Base-by-base conservation (phyloP, 2,797 vertebrate species). In the Mionectes olivaceus region DNA sequence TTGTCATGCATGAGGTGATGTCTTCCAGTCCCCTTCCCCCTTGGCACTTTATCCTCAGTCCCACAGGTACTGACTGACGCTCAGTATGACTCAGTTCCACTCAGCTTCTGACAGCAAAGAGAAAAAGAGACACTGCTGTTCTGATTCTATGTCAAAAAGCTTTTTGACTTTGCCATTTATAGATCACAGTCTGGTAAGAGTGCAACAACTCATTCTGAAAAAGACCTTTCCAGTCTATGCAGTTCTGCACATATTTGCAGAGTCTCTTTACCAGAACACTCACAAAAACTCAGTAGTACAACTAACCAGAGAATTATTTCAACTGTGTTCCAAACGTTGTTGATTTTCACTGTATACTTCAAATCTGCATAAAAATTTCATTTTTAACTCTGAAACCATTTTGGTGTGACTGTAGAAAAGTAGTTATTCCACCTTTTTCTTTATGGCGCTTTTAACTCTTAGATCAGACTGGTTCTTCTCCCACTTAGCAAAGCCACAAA, bases 401-500 rank as follows among this genome's bases (percentile, higher is more conserved):
- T 88, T 91, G 8, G 12, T 46, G 27, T 53, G 25, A 59, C 55
- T 64, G 22, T 19, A 82, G 41, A 77, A 83, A 69, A 13, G 41
- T 52, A 13, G 23, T 12, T 81, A 47, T 77, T 88, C 5, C 11
- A 63, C 19, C 7, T 47, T 86, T 71, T 65, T 73, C 39, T 78
- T 67, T 16, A 49, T 37, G 14, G 27, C 68, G 67, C n/a, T 90
- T 95, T 80, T 76, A 90, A 83, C 37, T 84, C 24, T 70, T 27
- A 43, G 24, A 49, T 63, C 61, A 88, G 56, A 69, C 5, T 64
- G 28, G 4, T 57, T 87, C 55, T 90, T 87, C 73, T 89, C 24
- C 47, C 60, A 11, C 32, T 89, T 86, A 82, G 37, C 52, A 84
- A 87, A 92, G 18, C 7, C 16, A 59, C 80, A 83, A 93, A 64